These are phyloP conservation scores for Chironomus tentans DNA, from an alignment of 2,888 invertebrate species.

Conservation along the genomic window DNA sequence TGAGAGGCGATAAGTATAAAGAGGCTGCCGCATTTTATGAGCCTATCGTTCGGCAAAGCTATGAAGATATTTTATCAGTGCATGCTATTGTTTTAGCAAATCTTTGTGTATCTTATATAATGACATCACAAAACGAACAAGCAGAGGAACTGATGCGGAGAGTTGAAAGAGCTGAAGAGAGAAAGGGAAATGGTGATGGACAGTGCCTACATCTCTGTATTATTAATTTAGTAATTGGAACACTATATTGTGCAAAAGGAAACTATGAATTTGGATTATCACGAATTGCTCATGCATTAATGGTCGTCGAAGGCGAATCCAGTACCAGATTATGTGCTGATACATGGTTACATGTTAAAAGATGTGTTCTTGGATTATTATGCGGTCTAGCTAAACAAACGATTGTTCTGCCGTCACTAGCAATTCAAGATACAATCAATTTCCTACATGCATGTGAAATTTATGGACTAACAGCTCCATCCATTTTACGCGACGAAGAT, in stretches of 20 bases:
- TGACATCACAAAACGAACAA: slow-evolving; percentile 98
- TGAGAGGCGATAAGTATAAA: slow-evolving; percentile 98
- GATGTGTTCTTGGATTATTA: slow-evolving; percentile 82
- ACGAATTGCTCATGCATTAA: slow-evolving; percentile 87
- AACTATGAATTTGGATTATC: slow-evolving; percentile 99
- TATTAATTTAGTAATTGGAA: slow-evolving; percentile 95
- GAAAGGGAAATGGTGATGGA: slow-evolving; percentile 81
- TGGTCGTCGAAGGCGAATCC: slow-evolving; percentile 37
- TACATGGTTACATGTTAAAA: slow-evolving; percentile 97
- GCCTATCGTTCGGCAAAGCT: slow-evolving; percentile 91
- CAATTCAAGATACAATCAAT: slow-evolving; percentile 71
- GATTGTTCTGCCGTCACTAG: slow-evolving; percentile 68
- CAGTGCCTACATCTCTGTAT: slow-evolving; percentile 96
- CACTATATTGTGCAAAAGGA: slow-evolving; percentile 95
- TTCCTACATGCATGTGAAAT: slow-evolving; percentile 79
- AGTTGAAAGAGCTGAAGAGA: slow-evolving; percentile 96
- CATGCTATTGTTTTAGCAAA: slow-evolving; percentile 98
- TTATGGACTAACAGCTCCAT: slow-evolving; percentile 39
- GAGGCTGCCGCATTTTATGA: slow-evolving; percentile 98
- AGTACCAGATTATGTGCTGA: slow-evolving; percentile 81
- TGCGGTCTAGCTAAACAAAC: slow-evolving; percentile 80
- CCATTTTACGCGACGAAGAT: slow-evolving; percentile 38
- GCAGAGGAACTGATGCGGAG: slow-evolving; percentile 98
- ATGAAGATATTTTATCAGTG: slow-evolving; percentile 84
- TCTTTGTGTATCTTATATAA: slow-evolving; percentile 96